Percentiles rank a stretch among this genome's conserved stretches.
Conservation (phyloP, 2,113 vertebrate genomes). For the Callaeas wilsoni region DNA sequence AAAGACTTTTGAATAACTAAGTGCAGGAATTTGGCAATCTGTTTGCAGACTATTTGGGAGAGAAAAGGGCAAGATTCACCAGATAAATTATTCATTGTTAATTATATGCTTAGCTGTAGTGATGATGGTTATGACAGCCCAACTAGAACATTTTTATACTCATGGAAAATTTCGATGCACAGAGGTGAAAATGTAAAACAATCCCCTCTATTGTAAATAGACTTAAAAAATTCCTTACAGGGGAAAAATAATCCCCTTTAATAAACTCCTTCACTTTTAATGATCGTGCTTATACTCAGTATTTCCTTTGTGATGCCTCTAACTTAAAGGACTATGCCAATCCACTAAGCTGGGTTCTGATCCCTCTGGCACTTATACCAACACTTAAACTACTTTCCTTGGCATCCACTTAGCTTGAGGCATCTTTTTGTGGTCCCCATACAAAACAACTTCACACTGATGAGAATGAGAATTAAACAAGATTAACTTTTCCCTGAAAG, state of each 20-base stretch:
- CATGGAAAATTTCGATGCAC: constrained; percentile 6
- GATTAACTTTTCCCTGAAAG: constrained; percentile 1
- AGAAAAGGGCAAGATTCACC: constrained; percentile 64
- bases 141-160: constrained; percentile 59
- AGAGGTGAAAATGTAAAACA: constrained; percentile 53
- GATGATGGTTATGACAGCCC: constrained; percentile 65
- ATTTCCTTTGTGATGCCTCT: neutral
- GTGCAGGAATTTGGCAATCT: constrained; percentile 65
- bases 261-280: neutral
- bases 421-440: neutral
- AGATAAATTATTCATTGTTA: constrained; percentile 70
- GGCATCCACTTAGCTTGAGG: neutral
- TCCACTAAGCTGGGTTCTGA: neutral
- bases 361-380: neutral
- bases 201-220: constrained; percentile 40
- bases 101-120: constrained; percentile 64
- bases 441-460: neutral
- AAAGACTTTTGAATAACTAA: constrained; percentile 56
- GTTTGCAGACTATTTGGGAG: constrained; percentile 66
- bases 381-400: constrained; percentile 3
- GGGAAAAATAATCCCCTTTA: neutral
- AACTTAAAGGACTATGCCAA: neutral
- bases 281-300: neutral
- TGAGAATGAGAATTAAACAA: neutral
- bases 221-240: neutral